These are phyloP conservation scores for Dendrolimus pini DNA, from an alignment of 2,888 invertebrate species.

Conservation along the genomic window DNA sequence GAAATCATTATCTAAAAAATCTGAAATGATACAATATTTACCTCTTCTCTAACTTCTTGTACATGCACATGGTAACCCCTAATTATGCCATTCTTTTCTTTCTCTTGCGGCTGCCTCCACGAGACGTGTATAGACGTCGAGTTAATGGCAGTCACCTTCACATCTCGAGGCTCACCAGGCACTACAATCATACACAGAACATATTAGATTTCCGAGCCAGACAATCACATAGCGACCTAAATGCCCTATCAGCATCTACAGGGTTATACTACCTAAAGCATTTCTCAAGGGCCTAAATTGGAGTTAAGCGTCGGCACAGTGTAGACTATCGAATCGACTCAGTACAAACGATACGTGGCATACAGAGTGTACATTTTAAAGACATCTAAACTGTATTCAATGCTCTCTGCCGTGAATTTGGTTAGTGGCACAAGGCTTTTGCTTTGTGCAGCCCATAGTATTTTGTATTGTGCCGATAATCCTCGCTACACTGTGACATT, in stretches of 20 bases:
- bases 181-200: conserved; percentile 80
- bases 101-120: conserved; percentile 95
- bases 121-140: conserved; percentile 96
- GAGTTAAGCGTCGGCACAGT: conserved; percentile 40
- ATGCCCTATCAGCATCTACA: conserved; percentile 77
- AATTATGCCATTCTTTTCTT: conserved; percentile 96
- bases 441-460: neutral
- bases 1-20: neutral
- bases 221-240: conserved; percentile 48
- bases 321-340: neutral
- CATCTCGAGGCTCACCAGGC: conserved; percentile 97
- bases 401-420: neutral
- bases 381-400: neutral
- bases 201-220: conserved; percentile 37
- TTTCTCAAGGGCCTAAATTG: conserved; percentile 47
- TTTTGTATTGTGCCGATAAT: conserved; percentile 1
- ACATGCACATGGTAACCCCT: conserved; percentile 98
- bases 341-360: neutral
- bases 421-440: neutral
- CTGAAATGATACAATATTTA: conserved; percentile 35
- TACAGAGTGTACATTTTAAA: neutral
- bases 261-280: conserved; percentile 63
- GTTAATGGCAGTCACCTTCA: conserved; percentile 91
- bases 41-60: conserved; percentile 92
- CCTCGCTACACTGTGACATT: neutral